Conservation (phyloP, 2,797 vertebrate genomes). For the Myotis vivesi region DNA sequence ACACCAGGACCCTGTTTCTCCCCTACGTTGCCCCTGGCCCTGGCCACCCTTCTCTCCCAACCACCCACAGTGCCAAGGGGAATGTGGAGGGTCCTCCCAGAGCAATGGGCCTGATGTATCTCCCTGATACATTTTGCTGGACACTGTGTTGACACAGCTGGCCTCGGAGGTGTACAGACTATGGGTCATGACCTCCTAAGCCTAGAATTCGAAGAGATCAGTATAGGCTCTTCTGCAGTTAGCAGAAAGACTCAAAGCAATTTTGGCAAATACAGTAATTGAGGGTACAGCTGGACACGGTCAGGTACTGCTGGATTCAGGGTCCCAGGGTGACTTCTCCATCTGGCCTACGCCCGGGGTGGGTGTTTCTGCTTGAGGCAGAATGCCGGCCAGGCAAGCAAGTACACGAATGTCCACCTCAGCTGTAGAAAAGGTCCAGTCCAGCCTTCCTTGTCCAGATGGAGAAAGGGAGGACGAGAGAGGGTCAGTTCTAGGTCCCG, state of each 20-base stretch:
- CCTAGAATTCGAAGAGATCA: neutral
- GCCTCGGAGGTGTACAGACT: neutral
- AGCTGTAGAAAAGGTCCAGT: neutral
- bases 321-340: neutral
- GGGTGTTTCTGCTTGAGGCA: neutral
- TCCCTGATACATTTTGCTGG: neutral
- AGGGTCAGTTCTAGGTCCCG: neutral
- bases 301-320: neutral
- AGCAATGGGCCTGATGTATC: neutral
- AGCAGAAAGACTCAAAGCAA: neutral
- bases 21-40: neutral
- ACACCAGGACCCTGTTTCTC: neutral
- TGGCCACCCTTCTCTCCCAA: neutral
- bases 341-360: neutral
- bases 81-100: neutral
- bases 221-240: neutral
- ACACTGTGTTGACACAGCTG: neutral
- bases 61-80: neutral
- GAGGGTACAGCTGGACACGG: neutral
- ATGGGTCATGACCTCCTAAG: neutral
- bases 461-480: neutral
- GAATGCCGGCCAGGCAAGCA: neutral
- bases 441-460: neutral
- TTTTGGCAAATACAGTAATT: neutral
- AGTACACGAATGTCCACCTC: neutral